Evolutionary conservation across 2,797 vertebrate genomes (phyloP).

Genomic region (Micrastur ruficollis): DNA sequence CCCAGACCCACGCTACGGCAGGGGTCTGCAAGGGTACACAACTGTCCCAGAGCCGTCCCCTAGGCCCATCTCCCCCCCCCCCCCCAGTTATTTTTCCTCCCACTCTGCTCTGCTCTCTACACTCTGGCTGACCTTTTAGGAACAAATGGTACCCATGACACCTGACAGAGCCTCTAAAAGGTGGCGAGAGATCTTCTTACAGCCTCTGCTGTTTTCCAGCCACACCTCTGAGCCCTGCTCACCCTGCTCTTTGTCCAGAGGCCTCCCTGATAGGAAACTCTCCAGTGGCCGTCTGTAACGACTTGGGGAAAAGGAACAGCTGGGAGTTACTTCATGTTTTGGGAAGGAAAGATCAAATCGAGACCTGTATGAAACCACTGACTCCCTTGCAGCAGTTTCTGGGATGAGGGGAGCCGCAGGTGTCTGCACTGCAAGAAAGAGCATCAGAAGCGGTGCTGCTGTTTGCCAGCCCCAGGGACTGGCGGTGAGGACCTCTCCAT

Average conservation of each 20-base stretch:
- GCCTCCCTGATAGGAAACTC: not conserved
- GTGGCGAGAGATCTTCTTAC: not conserved
- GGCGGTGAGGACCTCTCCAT: not conserved
- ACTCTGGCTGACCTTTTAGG: not conserved
- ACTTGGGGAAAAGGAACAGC: not conserved
- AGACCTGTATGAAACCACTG: not conserved
- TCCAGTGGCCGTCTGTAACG: not conserved
- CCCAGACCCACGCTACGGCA: too few relatives aligned
- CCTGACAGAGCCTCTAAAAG: not conserved
- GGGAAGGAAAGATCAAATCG: not conserved
- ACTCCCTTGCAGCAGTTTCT: not conserved
- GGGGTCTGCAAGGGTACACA: not conserved
- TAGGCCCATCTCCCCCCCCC: not conserved
- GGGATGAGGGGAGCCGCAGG: not conserved
- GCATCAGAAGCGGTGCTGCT: not conserved
- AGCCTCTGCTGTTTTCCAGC: not conserved
- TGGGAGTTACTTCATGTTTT: not conserved
- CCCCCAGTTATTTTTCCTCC: not conserved
- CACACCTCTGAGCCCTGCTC: not conserved
- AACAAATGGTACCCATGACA: not conserved
- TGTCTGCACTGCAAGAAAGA: not conserved
- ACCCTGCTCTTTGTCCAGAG: not conserved
- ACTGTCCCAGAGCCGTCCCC: not conserved
- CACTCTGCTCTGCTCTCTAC: not conserved
- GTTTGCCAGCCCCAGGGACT: not conserved